Evolutionary conservation across 2,888 invertebrate species (phyloP).

Genomic region (Tortrix viridana): DNA sequence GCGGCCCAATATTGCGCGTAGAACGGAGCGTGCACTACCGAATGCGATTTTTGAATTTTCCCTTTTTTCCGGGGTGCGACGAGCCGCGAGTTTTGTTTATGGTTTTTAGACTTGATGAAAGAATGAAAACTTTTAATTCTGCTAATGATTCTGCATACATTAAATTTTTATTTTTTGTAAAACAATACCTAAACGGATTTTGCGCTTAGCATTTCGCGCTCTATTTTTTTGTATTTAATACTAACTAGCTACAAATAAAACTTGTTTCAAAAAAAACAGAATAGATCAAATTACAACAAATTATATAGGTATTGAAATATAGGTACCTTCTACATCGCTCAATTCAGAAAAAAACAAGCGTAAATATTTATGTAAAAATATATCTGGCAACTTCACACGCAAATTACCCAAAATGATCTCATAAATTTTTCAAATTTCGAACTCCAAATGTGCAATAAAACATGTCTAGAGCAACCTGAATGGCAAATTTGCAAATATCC

Average conservation of each 20-base stretch:
- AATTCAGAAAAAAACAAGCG: background rate
- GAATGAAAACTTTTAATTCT: too few species aligned
- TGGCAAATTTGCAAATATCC: slow-evolving; percentile 47
- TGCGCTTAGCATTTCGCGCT: too few species aligned
- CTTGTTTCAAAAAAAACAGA: too few species aligned
- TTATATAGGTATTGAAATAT: too few species aligned
- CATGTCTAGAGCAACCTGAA: slow-evolving; percentile 26
- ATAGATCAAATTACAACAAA: too few species aligned
- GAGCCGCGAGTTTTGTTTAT: background rate
- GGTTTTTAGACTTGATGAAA: background rate
- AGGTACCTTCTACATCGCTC: too few species aligned
- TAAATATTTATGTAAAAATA: slow-evolving; percentile 16
- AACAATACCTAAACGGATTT: too few species aligned
- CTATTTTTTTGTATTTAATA: too few species aligned
- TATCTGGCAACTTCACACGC: background rate
- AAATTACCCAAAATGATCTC: slow-evolving; percentile 3
- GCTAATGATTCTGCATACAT: too few species aligned
- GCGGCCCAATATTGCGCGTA: slow-evolving; percentile 53
- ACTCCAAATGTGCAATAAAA: slow-evolving; percentile 30
- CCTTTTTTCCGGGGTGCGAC: background rate
- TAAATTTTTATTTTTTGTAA: too few species aligned
- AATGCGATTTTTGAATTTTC: slow-evolving; percentile 15
- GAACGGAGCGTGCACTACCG: slow-evolving; percentile 45
- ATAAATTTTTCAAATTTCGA: slow-evolving; percentile 33
- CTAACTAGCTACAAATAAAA: too few species aligned